These are phyloP conservation scores for Spongilla lacustris DNA, from an alignment of 37 sponge, comb jelly and placozoan genomes.

Conservation along the genomic window DNA sequence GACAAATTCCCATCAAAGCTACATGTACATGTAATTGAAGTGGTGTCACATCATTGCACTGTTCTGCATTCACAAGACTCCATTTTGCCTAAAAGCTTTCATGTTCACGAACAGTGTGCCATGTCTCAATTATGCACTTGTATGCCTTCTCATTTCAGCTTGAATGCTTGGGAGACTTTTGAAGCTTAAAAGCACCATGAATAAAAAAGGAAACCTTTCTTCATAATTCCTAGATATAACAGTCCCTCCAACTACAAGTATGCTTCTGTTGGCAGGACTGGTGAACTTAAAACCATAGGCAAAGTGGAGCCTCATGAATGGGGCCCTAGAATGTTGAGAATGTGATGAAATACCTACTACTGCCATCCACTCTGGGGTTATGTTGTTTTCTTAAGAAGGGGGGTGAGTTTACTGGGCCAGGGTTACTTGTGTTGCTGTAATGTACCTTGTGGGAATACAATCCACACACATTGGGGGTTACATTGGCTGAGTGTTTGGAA, in stretches of 20 bases:
- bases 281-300: neutral
- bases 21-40: neutral
- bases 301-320: neutral
- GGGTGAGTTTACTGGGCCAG: neutral
- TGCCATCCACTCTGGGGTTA: neutral
- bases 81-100: no score
- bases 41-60: neutral
- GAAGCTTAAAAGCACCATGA: no score
- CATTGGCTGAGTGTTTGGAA: neutral
- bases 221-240: no score
- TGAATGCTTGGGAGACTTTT: no score
- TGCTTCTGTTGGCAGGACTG: neutral
- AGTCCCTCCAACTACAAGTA: neutral
- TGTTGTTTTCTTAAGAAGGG: neutral
- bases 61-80: neutral
- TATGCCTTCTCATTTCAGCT: no score
- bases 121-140: no score
- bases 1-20: no score
- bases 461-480: neutral
- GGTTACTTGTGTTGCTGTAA: neutral
- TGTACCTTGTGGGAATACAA: neutral
- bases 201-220: no score
- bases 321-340: neutral
- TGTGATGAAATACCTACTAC: slow-evolving; percentile 4
- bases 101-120: no score